Percentiles rank a stretch among this genome's conserved stretches.
Evolutionary conservation across 2,888 invertebrate species (phyloP).

Genomic region (Caenorhabditis afra): DNA sequence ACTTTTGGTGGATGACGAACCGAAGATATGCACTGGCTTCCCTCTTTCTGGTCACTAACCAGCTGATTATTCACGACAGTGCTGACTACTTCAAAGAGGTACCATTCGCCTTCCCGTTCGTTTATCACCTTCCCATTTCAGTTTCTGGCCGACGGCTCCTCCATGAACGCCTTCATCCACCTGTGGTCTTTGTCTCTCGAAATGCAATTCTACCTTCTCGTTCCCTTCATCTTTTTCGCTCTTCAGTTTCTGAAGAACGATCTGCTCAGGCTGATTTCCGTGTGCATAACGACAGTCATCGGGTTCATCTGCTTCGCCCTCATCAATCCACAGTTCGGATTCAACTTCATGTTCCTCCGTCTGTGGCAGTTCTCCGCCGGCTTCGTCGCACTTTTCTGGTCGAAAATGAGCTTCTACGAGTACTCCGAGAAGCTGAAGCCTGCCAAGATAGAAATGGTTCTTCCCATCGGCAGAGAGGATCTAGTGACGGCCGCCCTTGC

Average conservation of each 20-base stretch:
- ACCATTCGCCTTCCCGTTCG: too few relatives aligned
- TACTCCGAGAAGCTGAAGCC: slow-evolving; percentile 48
- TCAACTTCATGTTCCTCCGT: slow-evolving; percentile 58
- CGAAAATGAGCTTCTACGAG: slow-evolving; percentile 44
- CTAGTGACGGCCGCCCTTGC: slow-evolving; percentile 12
- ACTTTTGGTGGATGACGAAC: slow-evolving; percentile 58
- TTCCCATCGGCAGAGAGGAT: slow-evolving; percentile 20
- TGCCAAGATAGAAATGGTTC: slow-evolving; percentile 16
- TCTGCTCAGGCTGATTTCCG: slow-evolving; percentile 27
- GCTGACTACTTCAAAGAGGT: slow-evolving; percentile 58
- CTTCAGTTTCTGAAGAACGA: slow-evolving; percentile 42
- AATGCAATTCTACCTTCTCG: slow-evolving; percentile 58
- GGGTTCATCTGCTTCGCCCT: slow-evolving; percentile 29
- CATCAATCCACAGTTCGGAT: slow-evolving; percentile 55
- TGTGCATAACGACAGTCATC: slow-evolving; percentile 6
- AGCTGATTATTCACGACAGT: slow-evolving; percentile 62
- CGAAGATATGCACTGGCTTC: slow-evolving; percentile 51
- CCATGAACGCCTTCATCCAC: slow-evolving; percentile 56
- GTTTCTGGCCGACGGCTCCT: slow-evolving; percentile 56
- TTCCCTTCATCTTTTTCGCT: slow-evolving; percentile 53
- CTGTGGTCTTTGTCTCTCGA: slow-evolving; percentile 55
- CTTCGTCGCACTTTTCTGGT: slow-evolving; percentile 39
- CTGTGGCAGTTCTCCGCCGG: slow-evolving; percentile 59
- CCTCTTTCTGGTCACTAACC: slow-evolving; percentile 53
- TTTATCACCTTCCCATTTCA: slow-evolving; percentile 9